phyloP scores from a whole-genome alignment of 2,113 vertebrate genomes.

The Felis catus region DNA sequence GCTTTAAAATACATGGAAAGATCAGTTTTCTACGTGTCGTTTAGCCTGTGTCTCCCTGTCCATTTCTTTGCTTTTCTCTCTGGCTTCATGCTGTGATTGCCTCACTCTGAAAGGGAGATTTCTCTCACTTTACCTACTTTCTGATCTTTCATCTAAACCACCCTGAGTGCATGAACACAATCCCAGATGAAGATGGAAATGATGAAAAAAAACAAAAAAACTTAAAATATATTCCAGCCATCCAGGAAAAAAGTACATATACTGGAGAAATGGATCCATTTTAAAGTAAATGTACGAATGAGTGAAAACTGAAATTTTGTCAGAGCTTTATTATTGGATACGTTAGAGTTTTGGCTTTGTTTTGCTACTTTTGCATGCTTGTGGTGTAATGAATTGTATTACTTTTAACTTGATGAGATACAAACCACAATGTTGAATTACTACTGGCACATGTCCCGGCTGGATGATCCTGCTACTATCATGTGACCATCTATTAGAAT shows the following conservation, averaged over 20 bases:
- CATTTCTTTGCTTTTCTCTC: neutral
- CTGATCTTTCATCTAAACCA: conserved; percentile 35
- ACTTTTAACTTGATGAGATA: conserved; percentile 68
- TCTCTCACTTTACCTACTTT: conserved; percentile 36
- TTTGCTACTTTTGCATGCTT: conserved; percentile 18
- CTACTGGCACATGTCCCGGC: conserved; percentile 42
- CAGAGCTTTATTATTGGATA: conserved; percentile 14
- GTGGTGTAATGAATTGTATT: conserved; percentile 61
- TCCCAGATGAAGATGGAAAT: conserved; percentile 44
- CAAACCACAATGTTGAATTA: conserved; percentile 69
- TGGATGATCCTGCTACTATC: conserved; percentile 45
- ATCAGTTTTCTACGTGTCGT: neutral
- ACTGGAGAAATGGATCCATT: neutral
- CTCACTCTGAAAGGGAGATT: conserved; percentile 16
- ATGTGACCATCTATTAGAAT: conserved; percentile 67
- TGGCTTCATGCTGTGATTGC: neutral
- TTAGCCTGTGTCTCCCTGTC: neutral
- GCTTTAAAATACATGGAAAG: neutral
- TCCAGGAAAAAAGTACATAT: neutral
- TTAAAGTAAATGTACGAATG: neutral
- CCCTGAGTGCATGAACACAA: neutral
- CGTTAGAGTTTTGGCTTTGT: neutral
- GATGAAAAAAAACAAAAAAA: neutral
- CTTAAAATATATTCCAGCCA: conserved; percentile 11
- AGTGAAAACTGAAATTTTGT: conserved; percentile 27